Percentiles rank a stretch among this genome's conserved stretches.
phyloP scores from a whole-genome alignment of 2,113 vertebrate genomes.

The Percina caprodes region DNA sequence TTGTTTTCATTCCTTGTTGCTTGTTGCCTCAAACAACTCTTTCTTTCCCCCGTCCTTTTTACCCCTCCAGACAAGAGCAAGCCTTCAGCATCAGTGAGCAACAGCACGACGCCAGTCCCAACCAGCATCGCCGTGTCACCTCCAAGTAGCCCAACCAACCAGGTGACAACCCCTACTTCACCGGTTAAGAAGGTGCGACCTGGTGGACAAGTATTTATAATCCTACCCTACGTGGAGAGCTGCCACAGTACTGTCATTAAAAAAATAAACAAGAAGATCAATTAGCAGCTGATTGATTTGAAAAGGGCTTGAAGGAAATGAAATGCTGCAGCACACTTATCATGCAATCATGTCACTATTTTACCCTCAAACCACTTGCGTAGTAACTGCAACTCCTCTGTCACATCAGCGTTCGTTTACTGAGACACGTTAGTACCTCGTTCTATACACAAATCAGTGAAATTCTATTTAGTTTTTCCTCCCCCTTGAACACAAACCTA shows the following conservation, averaged over 20 bases:
- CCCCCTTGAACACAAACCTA: slow-evolving; percentile 20
- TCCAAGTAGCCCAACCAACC: slow-evolving; percentile 87
- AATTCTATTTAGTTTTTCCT: slow-evolving; percentile 21
- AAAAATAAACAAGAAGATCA: background rate
- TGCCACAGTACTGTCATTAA: background rate
- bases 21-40: background rate
- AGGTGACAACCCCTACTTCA: slow-evolving; percentile 92
- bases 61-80: slow-evolving; percentile 91
- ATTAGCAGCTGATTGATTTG: slow-evolving; percentile 2
- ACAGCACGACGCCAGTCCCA: slow-evolving; percentile 82
- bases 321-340: slow-evolving; percentile 1
- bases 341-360: background rate
- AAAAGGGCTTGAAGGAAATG: background rate
- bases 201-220: background rate
- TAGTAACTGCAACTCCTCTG: background rate
- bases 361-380: background rate
- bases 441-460: slow-evolving; percentile 18
- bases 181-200: slow-evolving; percentile 94
- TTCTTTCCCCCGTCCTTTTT: slow-evolving; percentile 12
- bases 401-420: background rate
- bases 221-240: background rate
- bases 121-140: slow-evolving; percentile 84
- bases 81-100: slow-evolving; percentile 85
- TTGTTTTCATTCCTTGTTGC: background rate
- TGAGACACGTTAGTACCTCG: background rate